Percentiles rank a stretch among this genome's conserved stretches.
Evolutionary conservation across 2,888 invertebrate genomes (phyloP).

Genomic region (Cecidostiba fungosa): DNA sequence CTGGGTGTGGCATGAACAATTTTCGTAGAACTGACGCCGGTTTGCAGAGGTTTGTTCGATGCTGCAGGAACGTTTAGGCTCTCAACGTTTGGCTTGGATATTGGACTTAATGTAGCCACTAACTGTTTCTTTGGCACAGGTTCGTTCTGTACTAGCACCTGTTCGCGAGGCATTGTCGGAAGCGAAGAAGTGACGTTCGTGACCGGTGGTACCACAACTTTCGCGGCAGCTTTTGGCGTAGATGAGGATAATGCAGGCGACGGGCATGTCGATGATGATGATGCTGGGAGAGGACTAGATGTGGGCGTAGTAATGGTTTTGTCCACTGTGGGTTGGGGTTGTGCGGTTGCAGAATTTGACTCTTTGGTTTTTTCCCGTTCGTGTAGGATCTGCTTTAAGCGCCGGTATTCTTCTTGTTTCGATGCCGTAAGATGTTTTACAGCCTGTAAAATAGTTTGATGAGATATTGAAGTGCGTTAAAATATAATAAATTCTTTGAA

Average conservation of each 20-base stretch:
- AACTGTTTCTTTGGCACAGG: conserved; percentile 36
- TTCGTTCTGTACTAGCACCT: neutral
- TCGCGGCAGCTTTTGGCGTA: conserved; percentile 31
- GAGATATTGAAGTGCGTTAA: no score
- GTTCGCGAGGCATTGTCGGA: neutral
- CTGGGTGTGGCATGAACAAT: neutral
- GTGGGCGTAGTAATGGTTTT: conserved; percentile 12
- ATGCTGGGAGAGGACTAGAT: neutral
- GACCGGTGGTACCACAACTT: no score
- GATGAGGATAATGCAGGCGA: conserved; percentile 1
- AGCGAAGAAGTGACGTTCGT: neutral
- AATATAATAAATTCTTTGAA: no score
- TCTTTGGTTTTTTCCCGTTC: conserved; percentile 71
- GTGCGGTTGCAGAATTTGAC: neutral
- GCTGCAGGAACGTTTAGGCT: neutral
- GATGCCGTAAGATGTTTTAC: conserved; percentile 78
- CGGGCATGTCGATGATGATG: neutral
- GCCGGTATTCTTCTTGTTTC: conserved; percentile 79
- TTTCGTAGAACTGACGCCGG: conserved; percentile 11
- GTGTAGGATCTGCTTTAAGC: conserved; percentile 75
- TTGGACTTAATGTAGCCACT: conserved; percentile 41
- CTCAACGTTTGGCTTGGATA: conserved; percentile 27
- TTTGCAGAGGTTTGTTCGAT: neutral
- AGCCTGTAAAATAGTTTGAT: conserved; percentile 72
- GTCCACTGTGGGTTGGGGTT: neutral